Base-by-base conservation (phyloP, 2,113 vertebrate genomes). In the Stegostoma tigrinum region DNA sequence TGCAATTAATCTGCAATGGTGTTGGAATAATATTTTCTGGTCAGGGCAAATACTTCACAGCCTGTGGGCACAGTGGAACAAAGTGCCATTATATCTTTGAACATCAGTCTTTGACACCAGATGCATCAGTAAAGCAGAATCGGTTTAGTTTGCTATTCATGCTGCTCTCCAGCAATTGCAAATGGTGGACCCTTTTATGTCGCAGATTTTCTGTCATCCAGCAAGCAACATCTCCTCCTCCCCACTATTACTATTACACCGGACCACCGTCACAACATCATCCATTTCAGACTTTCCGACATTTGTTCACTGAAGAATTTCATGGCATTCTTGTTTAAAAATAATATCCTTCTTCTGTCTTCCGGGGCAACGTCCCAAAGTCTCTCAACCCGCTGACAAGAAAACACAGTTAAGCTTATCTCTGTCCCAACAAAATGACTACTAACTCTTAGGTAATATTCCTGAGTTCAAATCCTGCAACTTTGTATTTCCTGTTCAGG, bases 21-120 rank as follows among this genome's bases (percentile, higher is more conserved):
- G 67, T 72, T 95, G 94, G 45, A 95, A 95, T 95, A 95, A 95
- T 95, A 95, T 95, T 95, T 95, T 95, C 42, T 34, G 27, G 45
- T 34, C 45, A 19, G 94, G 68, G 94, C 68, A 72, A 75, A 52
- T 72, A 75, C 68, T 95, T 95, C 94, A 95, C 89, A 23, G 89
- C 64, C 89, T 38, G 61, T 93, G 61, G 34, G 45, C 68, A 70
- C 4, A 75, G 42, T 95, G 67, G 68, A 94, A 95, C 94, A 95
- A 95, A 75, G 68, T 95, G 42, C 42, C 45, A 52, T 95, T 72
- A 34, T 45, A 95, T 68, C 48, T 95, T 72, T 95, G 42, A 52
- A 15, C n/a, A 42, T 95, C 68, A 72, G 38, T 14, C 94, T 68
- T 95, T 75, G 48, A 90, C 55, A 30, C n/a, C 87, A 64, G 48